Conservation (phyloP, 2,797 vertebrate species). For the Pangasius krempfi region DNA sequence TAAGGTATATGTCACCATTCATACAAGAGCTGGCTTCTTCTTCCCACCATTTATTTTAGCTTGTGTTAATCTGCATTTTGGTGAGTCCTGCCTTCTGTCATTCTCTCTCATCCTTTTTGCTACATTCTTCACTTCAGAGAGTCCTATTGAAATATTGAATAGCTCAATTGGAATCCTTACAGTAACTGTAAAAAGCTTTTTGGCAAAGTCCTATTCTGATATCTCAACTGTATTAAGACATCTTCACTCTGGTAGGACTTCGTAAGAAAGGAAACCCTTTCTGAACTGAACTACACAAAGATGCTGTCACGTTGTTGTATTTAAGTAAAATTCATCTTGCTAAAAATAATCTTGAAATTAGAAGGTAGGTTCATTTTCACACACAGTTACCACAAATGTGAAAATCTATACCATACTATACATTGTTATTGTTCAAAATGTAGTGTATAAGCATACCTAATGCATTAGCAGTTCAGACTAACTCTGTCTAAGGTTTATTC, state of each 20-base stretch:
- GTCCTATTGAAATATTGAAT: slow-evolving; percentile 75
- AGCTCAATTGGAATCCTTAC: slow-evolving; percentile 70
- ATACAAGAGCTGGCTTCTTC: not conserved
- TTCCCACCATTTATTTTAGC: slow-evolving; percentile 10
- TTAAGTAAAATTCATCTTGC: not conserved
- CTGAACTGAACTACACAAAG: slow-evolving; percentile 48
- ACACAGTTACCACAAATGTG: not conserved
- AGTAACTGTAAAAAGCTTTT: slow-evolving; percentile 69
- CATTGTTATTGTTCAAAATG: not conserved
- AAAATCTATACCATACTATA: not conserved
- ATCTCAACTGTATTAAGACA: slow-evolving; percentile 62
- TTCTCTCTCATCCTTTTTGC: slow-evolving; percentile 37
- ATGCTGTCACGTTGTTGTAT: slow-evolving; percentile 51
- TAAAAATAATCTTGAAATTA: not conserved
- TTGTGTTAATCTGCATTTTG: slow-evolving; percentile 15
- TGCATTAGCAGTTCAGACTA: not conserved
- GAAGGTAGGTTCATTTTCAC: not conserved
- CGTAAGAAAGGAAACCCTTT: slow-evolving; percentile 30
- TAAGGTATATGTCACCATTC: not conserved
- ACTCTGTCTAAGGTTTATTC: not conserved
- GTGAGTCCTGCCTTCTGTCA: slow-evolving; percentile 6
- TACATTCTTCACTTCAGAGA: slow-evolving; percentile 42
- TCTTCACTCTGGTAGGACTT: slow-evolving; percentile 58
- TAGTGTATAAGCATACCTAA: not conserved
- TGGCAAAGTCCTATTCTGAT: slow-evolving; percentile 63